Evolutionary conservation across 2,113 vertebrate genomes (phyloP).

Genomic region (Vicugna pacos): DNA sequence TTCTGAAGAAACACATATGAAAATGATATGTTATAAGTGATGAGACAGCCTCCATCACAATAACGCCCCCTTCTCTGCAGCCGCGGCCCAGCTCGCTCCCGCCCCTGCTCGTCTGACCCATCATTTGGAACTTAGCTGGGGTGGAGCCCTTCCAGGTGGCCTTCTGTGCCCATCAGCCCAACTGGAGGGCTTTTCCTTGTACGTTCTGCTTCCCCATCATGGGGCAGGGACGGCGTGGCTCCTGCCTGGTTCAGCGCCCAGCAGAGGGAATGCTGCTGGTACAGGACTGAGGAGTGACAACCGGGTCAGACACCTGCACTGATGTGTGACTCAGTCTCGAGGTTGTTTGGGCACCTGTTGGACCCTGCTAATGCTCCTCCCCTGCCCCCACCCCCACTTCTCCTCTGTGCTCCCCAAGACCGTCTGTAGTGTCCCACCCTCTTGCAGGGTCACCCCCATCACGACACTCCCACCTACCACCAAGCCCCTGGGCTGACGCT

Average conservation of each 20-base stretch:
- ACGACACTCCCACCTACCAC: rapidly evolving
- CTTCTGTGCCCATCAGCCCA: background rate
- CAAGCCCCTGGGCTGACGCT: rapidly evolving
- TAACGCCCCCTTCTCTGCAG: too few relatives aligned
- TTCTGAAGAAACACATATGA: background rate
- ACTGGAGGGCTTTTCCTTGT: background rate
- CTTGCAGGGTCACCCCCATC: background rate
- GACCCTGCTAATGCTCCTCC: background rate
- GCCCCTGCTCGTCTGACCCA: background rate
- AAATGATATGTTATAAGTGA: background rate
- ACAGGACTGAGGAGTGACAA: rapidly evolving
- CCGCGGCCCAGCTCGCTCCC: background rate
- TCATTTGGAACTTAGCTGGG: background rate
- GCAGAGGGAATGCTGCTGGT: background rate
- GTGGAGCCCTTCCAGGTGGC: background rate
- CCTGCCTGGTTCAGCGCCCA: rapidly evolving
- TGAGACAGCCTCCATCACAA: too few relatives aligned
- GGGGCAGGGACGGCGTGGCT: background rate
- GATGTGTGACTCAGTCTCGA: background rate
- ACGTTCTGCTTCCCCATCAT: background rate
- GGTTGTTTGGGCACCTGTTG: background rate
- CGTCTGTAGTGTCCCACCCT: rapidly evolving
- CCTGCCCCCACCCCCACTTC: background rate
- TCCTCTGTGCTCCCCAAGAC: background rate
- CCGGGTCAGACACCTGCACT: rapidly evolving